A percentile compares a stretch with the other conserved stretches of the same genome.
These are phyloP conservation scores for Oncorhynchus clarkii DNA, from an alignment of 2,113 vertebrate species.

Conservation along the genomic window DNA sequence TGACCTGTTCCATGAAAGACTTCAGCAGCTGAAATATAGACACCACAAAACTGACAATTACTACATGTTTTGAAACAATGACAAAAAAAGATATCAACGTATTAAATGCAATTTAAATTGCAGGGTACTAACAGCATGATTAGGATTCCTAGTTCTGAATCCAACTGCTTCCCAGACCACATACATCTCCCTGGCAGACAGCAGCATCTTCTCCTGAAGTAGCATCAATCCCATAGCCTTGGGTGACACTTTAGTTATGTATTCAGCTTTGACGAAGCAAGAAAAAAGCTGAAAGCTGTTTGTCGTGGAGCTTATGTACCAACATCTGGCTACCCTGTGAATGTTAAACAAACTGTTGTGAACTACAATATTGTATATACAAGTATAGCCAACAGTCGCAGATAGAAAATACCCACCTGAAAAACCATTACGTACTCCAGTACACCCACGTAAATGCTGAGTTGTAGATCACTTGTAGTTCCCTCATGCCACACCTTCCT, in stretches of 20 bases:
- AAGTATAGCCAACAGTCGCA: not conserved
- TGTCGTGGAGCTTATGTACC: slow-evolving; percentile 23
- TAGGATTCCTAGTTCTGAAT: slow-evolving; percentile 18
- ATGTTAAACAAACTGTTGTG: slow-evolving; percentile 7
- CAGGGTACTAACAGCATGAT: slow-evolving; percentile 16
- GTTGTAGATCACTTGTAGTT: slow-evolving; percentile 1
- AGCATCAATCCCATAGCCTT: not conserved
- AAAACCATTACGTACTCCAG: slow-evolving; percentile 26
- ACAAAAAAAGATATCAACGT: not conserved
- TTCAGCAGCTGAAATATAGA: slow-evolving; percentile 17
- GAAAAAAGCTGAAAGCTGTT: slow-evolving; percentile 13
- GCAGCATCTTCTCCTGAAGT: slow-evolving; percentile 7
- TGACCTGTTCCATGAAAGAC: slow-evolving; percentile 10
- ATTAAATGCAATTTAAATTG: not conserved
- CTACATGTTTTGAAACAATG: not conserved
- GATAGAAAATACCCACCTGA: slow-evolving; percentile 10
- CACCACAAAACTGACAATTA: not conserved
- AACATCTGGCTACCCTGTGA: slow-evolving; percentile 28
- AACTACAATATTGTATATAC: not conserved
- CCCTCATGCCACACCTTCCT: slow-evolving; percentile 19
- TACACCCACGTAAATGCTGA: slow-evolving; percentile 14
- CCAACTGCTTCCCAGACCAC: slow-evolving; percentile 8
- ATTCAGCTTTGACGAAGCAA: slow-evolving; percentile 20
- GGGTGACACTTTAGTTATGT: not conserved
- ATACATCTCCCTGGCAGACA: slow-evolving; percentile 6